phyloP scores from a whole-genome alignment of 1,140 invertebrate species.

The Mizuhopecten yessoensis region DNA sequence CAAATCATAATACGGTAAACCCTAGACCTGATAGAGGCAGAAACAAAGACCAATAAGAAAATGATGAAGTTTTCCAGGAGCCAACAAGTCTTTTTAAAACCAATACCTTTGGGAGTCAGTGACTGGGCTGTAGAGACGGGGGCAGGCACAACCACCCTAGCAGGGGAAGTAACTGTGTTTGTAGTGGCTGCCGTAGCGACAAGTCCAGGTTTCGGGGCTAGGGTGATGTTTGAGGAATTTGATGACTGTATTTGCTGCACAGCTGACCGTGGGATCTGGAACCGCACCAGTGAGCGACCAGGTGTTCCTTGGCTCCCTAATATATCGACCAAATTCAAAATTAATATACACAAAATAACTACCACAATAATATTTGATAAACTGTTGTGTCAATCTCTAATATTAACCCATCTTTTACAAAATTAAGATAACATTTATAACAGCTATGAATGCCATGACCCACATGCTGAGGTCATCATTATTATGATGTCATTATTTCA shows the following conservation, averaged over 20 bases:
- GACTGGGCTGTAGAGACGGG: constrained; percentile 47
- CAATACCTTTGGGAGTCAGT: constrained; percentile 62
- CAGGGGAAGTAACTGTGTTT: constrained; percentile 79
- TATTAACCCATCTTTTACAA: too few relatives aligned
- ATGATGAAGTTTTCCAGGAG: too few relatives aligned
- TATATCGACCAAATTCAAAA: neutral
- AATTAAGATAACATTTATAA: too few relatives aligned
- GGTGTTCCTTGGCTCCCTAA: constrained; percentile 57
- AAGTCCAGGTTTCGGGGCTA: constrained; percentile 79
- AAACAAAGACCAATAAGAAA: too few relatives aligned
- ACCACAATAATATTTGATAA: neutral
- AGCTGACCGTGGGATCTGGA: constrained; percentile 75
- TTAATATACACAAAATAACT: neutral
- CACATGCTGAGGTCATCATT: too few relatives aligned
- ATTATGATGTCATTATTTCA: too few relatives aligned
- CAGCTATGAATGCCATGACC: too few relatives aligned
- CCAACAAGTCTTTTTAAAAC: too few relatives aligned
- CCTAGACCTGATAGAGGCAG: too few relatives aligned
- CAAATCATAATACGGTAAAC: too few relatives aligned
- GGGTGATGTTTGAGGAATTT: constrained; percentile 64
- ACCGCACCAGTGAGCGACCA: constrained; percentile 70
- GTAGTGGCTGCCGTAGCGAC: constrained; percentile 78
- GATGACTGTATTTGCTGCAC: constrained; percentile 60
- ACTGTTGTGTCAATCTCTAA: neutral
- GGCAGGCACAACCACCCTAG: constrained; percentile 56